Evolutionary conservation across 2,113 vertebrate genomes (phyloP).

Genomic region (Pavo muticus): DNA sequence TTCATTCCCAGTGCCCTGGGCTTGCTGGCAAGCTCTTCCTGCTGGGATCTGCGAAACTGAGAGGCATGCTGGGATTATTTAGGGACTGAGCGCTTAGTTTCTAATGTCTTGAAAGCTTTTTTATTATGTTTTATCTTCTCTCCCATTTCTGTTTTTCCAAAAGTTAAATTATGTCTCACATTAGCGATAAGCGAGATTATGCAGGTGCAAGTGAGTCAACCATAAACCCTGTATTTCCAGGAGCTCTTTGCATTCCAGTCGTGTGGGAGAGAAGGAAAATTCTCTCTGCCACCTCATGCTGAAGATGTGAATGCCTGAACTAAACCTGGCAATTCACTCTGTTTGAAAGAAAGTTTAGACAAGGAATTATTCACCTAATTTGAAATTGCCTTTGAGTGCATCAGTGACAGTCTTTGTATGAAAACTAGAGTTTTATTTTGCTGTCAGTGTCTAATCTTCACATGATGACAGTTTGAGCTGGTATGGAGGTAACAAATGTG

Average conservation of each 20-base stretch:
- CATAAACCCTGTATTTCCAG: not conserved
- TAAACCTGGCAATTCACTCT: not conserved
- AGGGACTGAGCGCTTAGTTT: not conserved
- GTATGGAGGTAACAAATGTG: not conserved
- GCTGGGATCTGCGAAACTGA: not conserved
- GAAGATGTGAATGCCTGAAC: not conserved
- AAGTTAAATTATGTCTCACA: not conserved
- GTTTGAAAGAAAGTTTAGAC: not conserved
- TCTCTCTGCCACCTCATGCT: not conserved
- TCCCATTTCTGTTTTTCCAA: not conserved
- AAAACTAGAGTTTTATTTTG: not conserved
- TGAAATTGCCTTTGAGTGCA: conserved; percentile 19
- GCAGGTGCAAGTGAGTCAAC: not conserved
- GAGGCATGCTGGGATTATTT: not conserved
- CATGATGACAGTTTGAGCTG: not conserved
- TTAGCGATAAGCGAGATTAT: not conserved
- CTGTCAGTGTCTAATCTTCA: not conserved
- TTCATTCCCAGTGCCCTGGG: not conserved
- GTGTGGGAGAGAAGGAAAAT: not conserved
- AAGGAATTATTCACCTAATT: conserved; percentile 5
- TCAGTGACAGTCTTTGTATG: not conserved
- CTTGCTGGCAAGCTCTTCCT: not conserved
- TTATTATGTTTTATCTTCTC: not conserved
- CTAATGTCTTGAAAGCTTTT: not conserved
- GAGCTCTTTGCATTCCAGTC: not conserved